Conservation (phyloP, 2,797 vertebrate genomes). For the Lates japonicus region DNA sequence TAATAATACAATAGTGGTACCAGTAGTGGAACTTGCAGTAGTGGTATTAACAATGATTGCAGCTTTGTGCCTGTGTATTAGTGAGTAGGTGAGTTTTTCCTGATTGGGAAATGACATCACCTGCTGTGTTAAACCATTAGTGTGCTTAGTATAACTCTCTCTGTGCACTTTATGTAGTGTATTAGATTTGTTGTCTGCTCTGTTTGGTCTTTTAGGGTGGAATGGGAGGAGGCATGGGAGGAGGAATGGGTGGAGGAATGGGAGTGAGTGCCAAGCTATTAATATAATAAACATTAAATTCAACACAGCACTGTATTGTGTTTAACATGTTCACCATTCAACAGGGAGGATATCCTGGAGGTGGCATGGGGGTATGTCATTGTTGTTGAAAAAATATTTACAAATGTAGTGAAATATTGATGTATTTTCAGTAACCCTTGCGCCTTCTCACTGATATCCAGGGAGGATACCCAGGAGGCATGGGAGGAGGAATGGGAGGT, state of each 20-base stretch:
- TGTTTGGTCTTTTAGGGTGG: conserved; percentile 55
- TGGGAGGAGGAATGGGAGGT: conserved; percentile 33
- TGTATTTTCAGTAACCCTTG: fast-evolving
- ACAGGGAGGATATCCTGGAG: conserved; percentile 71
- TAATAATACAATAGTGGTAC: neutral
- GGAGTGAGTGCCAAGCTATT: conserved; percentile 39
- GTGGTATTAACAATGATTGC: neutral
- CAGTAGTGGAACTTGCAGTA: neutral
- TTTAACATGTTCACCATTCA: neutral
- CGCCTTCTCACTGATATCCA: neutral
- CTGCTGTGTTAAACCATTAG: neutral
- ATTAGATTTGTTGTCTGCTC: neutral
- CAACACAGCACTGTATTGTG: neutral
- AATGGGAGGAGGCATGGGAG: conserved; percentile 55
- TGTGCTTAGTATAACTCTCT: neutral
- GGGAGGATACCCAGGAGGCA: conserved; percentile 11
- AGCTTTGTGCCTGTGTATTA: too few relatives aligned
- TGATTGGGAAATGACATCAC: too few relatives aligned
- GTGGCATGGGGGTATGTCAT: conserved; percentile 63
- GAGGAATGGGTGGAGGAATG: conserved; percentile 56
- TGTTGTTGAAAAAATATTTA: neutral
- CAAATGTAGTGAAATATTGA: neutral
- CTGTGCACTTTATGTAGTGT: neutral
- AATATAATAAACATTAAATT: neutral
- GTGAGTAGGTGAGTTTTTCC: too few relatives aligned